Conservation (phyloP, 2,797 vertebrate genomes). For the Onychomys leucogaster region DNA sequence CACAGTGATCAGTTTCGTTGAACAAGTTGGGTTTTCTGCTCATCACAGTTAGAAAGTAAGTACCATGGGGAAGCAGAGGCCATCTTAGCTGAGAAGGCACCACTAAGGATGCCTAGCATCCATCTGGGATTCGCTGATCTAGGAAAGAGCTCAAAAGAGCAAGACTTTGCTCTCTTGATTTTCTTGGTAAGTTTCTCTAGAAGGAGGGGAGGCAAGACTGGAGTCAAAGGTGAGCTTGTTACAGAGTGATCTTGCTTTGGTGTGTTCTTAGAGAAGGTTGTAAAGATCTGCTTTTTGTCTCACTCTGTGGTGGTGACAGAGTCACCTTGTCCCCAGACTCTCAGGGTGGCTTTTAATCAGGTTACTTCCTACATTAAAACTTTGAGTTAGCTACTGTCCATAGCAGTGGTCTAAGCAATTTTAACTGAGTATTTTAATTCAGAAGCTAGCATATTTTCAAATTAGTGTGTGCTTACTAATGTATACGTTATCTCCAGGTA, state of each 20-base stretch:
- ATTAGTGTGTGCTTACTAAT: background rate
- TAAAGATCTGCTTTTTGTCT: conserved; percentile 41
- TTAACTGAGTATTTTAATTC: background rate
- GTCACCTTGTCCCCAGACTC: background rate
- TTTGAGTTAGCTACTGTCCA: background rate
- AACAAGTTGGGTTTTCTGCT: background rate
- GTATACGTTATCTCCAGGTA: no score
- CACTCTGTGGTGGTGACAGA: background rate
- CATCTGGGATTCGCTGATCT: background rate
- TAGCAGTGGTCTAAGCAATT: background rate
- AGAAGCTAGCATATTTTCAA: background rate
- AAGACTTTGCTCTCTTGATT: background rate
- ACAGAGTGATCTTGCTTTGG: conserved; percentile 3
- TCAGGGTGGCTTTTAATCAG: background rate
- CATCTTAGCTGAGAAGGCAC: conserved; percentile 6
- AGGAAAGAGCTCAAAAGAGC: background rate
- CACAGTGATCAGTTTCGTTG: conserved; percentile 19
- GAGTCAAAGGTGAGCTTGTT: background rate
- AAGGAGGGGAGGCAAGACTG: background rate
- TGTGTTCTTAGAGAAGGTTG: conserved; percentile 14
- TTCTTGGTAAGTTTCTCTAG: conserved; percentile 6
- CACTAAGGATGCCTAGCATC: background rate
- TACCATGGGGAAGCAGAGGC: background rate
- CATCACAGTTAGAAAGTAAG: background rate
- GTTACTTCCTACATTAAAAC: background rate